Evolutionary conservation across 2,888 invertebrate genomes (phyloP).

Genomic region (Diogma glabrata): DNA sequence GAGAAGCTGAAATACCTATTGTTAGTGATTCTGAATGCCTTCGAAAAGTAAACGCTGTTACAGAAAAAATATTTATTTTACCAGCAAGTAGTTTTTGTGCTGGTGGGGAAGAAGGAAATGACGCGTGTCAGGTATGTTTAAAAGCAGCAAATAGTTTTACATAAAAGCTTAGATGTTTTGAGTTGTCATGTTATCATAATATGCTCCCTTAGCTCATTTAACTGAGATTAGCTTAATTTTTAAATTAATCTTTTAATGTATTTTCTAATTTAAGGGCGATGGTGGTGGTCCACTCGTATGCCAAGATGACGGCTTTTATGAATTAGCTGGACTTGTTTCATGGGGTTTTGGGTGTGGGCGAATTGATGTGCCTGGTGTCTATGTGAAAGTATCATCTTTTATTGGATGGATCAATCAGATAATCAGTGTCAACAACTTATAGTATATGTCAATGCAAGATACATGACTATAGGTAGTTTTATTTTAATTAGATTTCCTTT

Average conservation of each 20-base stretch:
- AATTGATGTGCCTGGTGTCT: constrained; percentile 89
- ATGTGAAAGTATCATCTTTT: constrained; percentile 90
- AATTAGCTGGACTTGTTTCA: constrained; percentile 84
- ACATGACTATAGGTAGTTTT: too few species aligned
- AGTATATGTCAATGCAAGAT: too few species aligned
- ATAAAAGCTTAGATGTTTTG: background rate
- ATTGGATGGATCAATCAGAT: constrained; percentile 97
- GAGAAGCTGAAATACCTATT: constrained; percentile 84
- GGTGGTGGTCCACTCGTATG: constrained; percentile 91
- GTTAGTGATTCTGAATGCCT: constrained; percentile 88
- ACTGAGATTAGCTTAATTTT: background rate
- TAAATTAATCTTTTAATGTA: too few species aligned
- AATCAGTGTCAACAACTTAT: constrained; percentile 86
- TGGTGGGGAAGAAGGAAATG: constrained; percentile 84
- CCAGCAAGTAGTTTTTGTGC: constrained; percentile 92
- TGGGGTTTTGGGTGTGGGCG: constrained; percentile 95
- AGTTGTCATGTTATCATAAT: background rate
- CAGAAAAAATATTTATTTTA: constrained; percentile 86
- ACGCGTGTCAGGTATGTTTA: constrained; percentile 70
- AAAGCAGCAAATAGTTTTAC: background rate
- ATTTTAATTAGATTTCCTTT: too few species aligned
- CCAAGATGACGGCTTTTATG: constrained; percentile 84
- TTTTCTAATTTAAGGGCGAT: constrained; percentile 56
- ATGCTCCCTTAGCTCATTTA: too few species aligned
- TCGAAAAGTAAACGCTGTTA: constrained; percentile 85